A percentile compares a stretch with the other conserved stretches of the same genome.
Evolutionary conservation across 2,888 invertebrate genomes (phyloP).

Genomic region (Patella pellucida): DNA sequence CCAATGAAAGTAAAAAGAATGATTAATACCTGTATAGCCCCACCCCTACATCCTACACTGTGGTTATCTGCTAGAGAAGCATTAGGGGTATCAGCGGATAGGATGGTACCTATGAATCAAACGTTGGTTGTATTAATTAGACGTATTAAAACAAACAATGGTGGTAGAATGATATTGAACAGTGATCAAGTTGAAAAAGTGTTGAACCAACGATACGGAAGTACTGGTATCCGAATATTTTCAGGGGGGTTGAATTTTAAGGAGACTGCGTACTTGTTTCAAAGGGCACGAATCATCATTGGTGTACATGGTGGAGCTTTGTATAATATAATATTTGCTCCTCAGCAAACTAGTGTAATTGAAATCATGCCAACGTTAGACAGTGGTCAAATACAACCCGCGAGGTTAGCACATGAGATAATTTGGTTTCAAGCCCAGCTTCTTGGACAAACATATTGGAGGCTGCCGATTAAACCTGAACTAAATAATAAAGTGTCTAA

Average conservation of each 20-base stretch:
- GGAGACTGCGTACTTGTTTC: not conserved
- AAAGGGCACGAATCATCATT: slow-evolving; percentile 6
- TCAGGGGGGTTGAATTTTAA: slow-evolving; percentile 12
- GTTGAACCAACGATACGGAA: not conserved
- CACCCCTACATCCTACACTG: slow-evolving; percentile 10
- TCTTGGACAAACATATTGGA: no score
- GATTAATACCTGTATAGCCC: slow-evolving; percentile 12
- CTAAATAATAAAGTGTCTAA: no score
- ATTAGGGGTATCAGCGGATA: not conserved
- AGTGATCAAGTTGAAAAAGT: not conserved
- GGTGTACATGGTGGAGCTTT: slow-evolving; percentile 19
- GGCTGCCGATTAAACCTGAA: no score
- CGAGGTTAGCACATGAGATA: no score
- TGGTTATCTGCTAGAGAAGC: slow-evolving; percentile 9
- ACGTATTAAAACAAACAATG: slow-evolving; percentile 6
- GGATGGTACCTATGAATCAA: not conserved
- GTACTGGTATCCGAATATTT: slow-evolving; percentile 4
- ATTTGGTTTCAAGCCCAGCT: no score
- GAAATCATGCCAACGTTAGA: slow-evolving; percentile 12
- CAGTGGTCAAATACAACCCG: no score
- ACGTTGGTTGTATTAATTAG: not conserved
- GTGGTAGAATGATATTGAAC: slow-evolving; percentile 11
- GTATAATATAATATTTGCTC: slow-evolving; percentile 15
- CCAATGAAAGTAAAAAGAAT: slow-evolving; percentile 1
- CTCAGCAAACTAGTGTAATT: not conserved